phyloP scores from a whole-genome alignment of 1,140 invertebrate species.

The Adelges cooleyi region DNA sequence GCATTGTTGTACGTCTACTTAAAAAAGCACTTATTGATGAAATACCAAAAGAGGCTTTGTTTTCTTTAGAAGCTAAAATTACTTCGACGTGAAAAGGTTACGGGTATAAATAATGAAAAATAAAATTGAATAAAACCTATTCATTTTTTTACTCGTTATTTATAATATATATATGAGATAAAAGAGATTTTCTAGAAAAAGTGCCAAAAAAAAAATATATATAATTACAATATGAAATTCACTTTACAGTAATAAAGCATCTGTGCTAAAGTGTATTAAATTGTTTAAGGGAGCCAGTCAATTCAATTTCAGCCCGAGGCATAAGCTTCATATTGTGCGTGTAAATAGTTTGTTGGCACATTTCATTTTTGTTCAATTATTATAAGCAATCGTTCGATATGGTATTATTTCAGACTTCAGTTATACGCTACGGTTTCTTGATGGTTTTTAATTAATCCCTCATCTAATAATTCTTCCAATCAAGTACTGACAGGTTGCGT shows the following conservation, averaged over 20 bases:
- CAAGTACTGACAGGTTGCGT: neutral
- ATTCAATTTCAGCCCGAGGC: neutral
- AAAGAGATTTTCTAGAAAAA: too few relatives aligned
- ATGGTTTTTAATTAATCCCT: slow-evolving; percentile 18
- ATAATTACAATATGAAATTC: too few relatives aligned
- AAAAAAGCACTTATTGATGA: too few relatives aligned
- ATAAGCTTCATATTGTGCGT: neutral
- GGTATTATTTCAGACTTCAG: slow-evolving; percentile 6
- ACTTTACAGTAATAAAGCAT: neutral
- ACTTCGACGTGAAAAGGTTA: too few relatives aligned
- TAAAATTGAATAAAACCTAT: too few relatives aligned
- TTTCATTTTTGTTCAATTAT: neutral
- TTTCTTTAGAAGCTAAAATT: too few relatives aligned
- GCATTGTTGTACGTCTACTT: too few relatives aligned
- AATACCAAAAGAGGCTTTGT: too few relatives aligned
- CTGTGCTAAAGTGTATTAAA: neutral
- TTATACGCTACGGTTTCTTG: neutral
- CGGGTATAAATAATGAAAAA: too few relatives aligned
- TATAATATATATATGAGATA: too few relatives aligned
- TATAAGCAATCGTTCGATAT: neutral
- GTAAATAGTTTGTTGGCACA: slow-evolving; percentile 7
- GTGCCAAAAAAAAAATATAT: too few relatives aligned
- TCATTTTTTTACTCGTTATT: too few relatives aligned
- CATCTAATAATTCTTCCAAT: neutral
- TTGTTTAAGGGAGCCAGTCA: neutral